phyloP scores from a whole-genome alignment of 2,797 vertebrate species.

The Halcyon badia region DNA sequence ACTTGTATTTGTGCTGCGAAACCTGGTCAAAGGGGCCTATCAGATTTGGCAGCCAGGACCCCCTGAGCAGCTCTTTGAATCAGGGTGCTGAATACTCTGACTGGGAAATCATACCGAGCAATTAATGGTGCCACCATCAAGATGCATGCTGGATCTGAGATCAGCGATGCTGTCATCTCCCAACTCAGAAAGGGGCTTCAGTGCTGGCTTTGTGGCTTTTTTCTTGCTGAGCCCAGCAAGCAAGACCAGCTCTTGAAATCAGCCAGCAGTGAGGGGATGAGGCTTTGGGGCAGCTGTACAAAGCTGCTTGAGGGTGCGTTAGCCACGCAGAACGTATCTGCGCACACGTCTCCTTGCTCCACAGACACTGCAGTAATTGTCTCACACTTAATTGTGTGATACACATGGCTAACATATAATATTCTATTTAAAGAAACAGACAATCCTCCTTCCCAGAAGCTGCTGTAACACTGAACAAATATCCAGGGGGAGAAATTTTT shows the following conservation, averaged over 20 bases:
- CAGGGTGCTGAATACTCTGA: neutral
- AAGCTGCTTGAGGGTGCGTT: neutral
- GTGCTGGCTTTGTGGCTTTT: neutral
- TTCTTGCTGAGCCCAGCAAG: neutral
- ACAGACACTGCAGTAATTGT: neutral
- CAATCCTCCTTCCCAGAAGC: neutral
- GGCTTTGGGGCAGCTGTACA: neutral
- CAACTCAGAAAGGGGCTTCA: rapidly evolving
- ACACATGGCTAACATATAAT: neutral
- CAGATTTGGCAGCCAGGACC: neutral
- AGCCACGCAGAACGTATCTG: neutral
- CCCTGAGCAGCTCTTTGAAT: neutral
- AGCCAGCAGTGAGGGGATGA: rapidly evolving
- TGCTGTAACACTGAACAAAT: neutral
- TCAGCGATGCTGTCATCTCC: rapidly evolving
- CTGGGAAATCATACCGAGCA: neutral
- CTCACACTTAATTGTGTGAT: neutral
- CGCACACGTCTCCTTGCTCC: neutral
- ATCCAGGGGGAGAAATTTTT: neutral
- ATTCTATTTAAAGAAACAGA: neutral
- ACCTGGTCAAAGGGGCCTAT: neutral
- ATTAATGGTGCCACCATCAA: neutral
- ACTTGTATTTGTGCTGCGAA: neutral
- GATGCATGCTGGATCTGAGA: rapidly evolving
- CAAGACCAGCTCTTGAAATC: neutral